Conservation (phyloP, 2,113 vertebrate genomes). For the Narcine bancroftii region DNA sequence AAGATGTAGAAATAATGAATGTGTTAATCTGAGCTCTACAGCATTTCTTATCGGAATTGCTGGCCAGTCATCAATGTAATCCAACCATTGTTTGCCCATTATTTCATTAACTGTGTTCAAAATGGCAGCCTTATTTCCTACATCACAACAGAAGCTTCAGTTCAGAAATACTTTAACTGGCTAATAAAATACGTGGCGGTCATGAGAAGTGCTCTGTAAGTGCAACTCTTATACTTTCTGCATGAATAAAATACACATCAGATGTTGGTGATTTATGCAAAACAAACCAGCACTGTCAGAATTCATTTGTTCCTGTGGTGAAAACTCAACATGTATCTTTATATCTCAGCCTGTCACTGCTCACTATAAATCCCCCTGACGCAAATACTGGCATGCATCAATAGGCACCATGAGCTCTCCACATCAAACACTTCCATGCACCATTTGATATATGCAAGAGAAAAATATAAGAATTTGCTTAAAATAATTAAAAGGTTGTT, state of each 20-base stretch:
- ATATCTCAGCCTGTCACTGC: not conserved
- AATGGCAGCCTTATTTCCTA: not conserved
- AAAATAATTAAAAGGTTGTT: not conserved
- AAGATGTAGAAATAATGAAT: too few species aligned
- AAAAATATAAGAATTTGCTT: not conserved
- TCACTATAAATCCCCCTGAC: not conserved
- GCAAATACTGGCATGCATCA: not conserved
- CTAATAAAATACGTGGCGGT: not conserved
- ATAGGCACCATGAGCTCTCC: not conserved
- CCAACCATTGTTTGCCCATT: not conserved
- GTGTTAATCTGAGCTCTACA: too few species aligned
- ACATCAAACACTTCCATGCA: not conserved
- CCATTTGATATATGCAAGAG: not conserved
- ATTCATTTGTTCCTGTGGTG: slow-evolving; percentile 1
- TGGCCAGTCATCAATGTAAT: too few species aligned
- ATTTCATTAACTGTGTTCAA: not conserved
- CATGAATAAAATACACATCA: not conserved
- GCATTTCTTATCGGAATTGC: too few species aligned
- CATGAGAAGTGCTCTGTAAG: not conserved
- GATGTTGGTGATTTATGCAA: slow-evolving; percentile 10
- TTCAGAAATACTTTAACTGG: not conserved
- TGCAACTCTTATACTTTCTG: not conserved
- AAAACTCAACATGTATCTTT: slow-evolving; percentile 1
- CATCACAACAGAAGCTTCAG: not conserved
- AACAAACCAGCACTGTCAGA: not conserved